phyloP scores from a whole-genome alignment of 2,113 vertebrate genomes.

The Urocolius indicus region DNA sequence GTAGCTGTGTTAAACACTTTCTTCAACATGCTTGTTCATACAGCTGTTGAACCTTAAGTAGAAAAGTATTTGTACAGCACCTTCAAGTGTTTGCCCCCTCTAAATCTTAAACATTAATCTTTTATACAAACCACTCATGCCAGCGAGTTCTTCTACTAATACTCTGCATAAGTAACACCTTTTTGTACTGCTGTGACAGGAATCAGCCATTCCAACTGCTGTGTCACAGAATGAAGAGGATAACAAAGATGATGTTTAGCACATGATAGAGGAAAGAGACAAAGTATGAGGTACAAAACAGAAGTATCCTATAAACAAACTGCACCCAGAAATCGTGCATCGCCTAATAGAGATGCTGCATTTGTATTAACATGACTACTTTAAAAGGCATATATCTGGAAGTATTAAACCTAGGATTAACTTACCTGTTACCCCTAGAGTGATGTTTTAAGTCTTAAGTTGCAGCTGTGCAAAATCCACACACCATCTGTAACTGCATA shows the following conservation, averaged over 20 bases:
- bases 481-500: fast-evolving
- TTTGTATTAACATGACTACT: background rate
- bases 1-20: background rate
- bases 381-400: background rate
- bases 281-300: background rate
- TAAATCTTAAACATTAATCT: background rate
- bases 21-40: background rate
- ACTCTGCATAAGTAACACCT: background rate
- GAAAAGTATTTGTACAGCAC: background rate
- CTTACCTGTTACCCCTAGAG: background rate
- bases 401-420: background rate
- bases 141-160: background rate
- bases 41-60: background rate
- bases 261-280: background rate
- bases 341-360: background rate
- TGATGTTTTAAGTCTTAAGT: background rate
- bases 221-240: background rate
- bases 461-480: background rate
- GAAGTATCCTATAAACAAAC: background rate
- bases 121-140: background rate
- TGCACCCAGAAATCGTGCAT: background rate
- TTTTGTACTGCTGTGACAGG: background rate
- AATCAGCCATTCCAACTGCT: background rate
- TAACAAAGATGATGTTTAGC: background rate
- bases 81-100: background rate